Evolutionary conservation across 64 coral and sea anemone genomes (phyloP).

Genomic region (Platygyra sinensis): DNA sequence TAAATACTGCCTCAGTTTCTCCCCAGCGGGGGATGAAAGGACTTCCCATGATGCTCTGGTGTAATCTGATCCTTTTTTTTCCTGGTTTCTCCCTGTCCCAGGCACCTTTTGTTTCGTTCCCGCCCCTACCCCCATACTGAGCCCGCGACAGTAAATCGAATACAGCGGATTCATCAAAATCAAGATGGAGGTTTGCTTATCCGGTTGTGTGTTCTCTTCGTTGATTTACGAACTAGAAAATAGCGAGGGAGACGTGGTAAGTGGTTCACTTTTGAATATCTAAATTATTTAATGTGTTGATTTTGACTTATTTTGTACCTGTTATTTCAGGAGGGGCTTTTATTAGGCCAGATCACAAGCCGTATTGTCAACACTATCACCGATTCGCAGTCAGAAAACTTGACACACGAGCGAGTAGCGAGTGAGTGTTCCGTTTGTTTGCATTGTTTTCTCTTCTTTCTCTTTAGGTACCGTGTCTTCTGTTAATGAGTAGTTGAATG

Average conservation of each 20-base stretch:
- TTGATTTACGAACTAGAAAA: slow-evolving; percentile 66
- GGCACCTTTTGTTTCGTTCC: too few species aligned
- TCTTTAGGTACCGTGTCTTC: background rate
- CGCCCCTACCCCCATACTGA: background rate
- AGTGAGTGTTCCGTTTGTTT: slow-evolving; percentile 36
- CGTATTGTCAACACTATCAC: slow-evolving; percentile 54
- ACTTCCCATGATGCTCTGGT: too few species aligned
- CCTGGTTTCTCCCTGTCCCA: too few species aligned
- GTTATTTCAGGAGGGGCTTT: slow-evolving; percentile 48
- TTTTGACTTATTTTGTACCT: background rate
- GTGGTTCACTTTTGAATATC: background rate
- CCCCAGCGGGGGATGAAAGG: too few species aligned
- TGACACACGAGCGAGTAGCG: slow-evolving; percentile 59
- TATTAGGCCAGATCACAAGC: slow-evolving; percentile 47
- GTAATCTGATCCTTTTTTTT: too few species aligned
- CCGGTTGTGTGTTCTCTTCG: slow-evolving; percentile 58
- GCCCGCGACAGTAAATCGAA: slow-evolving; percentile 5
- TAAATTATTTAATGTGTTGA: background rate
- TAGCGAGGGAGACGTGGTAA: slow-evolving; percentile 53
- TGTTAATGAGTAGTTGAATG: background rate
- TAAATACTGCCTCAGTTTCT: too few species aligned
- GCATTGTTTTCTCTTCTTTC: background rate
- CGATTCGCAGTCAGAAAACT: slow-evolving; percentile 60
- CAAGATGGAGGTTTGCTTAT: slow-evolving; percentile 73
- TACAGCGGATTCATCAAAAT: slow-evolving; percentile 23